Base-by-base conservation (phyloP, 2,888 invertebrate genomes). In the Hydroisotoma schaefferi region DNA sequence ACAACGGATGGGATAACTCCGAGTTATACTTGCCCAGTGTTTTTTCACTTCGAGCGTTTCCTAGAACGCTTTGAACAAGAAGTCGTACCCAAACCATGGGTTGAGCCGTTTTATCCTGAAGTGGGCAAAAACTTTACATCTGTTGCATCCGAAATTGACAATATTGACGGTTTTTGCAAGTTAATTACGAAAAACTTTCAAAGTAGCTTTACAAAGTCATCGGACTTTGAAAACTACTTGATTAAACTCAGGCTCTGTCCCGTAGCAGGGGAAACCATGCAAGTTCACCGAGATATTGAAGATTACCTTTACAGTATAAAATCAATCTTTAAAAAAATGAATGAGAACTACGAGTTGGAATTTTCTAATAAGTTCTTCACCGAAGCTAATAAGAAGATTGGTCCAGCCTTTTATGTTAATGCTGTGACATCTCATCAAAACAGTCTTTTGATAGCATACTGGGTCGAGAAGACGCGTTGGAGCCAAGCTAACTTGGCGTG, bases 331-430 rank as follows among this genome's bases (percentile, higher is more conserved):
- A 65, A 64, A 43, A 68, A 26, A 3, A 70, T 69, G 67, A 66
- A 65, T 27, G 53, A 52, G 44, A 67, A 65, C 40, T 70, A 65
- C 28, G 70, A 70, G 43, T 38, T 27, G 2, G 70, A 70, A 48
- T 70, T 70, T 44, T 67, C 70, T 1, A 67, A 67, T 18, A 57
- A 56, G 4, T 59, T 66, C 38, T 33, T 61, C 4, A 55, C 59
- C 2, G 59, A 52, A 6, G 37, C 57, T 0, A 57, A 51, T n/a
- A 60, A 65, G 10, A 57, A 67, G 38, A 28, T 58, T 8, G 68
- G 67, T n/a, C 70, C 70, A 15, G 64, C 66, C 4, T 65, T 61
- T 43, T 70, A 70, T 40, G 67, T 70, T 22, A 70, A 69, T 59
- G 66, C 68, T n/a, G 59, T 70, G 3, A 61, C 68, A 10, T 54